Percentiles rank a stretch among this genome's conserved stretches.
Evolutionary conservation across 2,113 vertebrate genomes (phyloP).

Genomic region (Cyprinus carpio): DNA sequence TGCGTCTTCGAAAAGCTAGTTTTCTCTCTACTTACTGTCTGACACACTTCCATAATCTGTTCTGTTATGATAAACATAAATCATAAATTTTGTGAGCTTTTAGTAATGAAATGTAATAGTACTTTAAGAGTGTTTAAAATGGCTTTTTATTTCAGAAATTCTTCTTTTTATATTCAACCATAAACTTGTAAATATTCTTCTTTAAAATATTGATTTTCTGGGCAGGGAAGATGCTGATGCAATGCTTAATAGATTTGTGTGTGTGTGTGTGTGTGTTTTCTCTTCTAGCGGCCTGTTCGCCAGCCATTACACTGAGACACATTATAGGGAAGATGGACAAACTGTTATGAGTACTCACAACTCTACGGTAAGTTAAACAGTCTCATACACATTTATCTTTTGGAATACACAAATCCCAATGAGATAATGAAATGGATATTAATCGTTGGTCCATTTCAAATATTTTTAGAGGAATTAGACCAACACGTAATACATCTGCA

Average conservation of each 20-base stretch:
- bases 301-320: constrained; percentile 87
- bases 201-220: not conserved
- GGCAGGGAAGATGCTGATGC: not conserved
- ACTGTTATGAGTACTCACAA: constrained; percentile 78
- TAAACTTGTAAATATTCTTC: not conserved
- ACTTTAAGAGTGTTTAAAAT: not conserved
- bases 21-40: not conserved
- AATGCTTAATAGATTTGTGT: not conserved
- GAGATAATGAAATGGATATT: not conserved
- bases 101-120: not conserved
- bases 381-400: constrained; percentile 10
- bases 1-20: constrained; percentile 33
- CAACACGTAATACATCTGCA: not conserved
- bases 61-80: not conserved
- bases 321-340: constrained; percentile 86
- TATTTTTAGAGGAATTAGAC: not conserved
- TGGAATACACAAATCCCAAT: not conserved
- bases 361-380: constrained; percentile 76
- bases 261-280: constrained; percentile 41
- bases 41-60: constrained; percentile 39
- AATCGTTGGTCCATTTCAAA: not conserved
- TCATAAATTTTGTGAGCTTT: constrained; percentile 3
- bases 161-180: not conserved
- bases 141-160: not conserved
- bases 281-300: constrained; percentile 85